Evolutionary conservation across 2,888 invertebrate species (phyloP), one percentile per base, ranked within the genome.

Genomic region (Apotomis turbidana): DNA sequence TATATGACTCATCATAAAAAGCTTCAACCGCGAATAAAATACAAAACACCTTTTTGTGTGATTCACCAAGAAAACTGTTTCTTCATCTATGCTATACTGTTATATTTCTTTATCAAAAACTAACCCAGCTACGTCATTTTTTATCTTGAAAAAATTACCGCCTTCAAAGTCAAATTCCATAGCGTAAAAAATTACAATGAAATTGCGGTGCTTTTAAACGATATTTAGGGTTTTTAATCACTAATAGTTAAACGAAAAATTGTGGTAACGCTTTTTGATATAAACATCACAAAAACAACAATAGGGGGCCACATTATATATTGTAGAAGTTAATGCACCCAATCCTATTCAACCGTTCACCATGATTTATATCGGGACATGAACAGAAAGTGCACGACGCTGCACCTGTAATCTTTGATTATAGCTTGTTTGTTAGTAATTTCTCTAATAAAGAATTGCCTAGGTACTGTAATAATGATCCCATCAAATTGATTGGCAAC

Each of bases 31-130:
- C 54, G 63, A 68, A 59, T 52, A 51, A 62, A 72, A 72, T 72
- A 46, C 38, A 57, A 72, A 71, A 63, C 72, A 63, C 63, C 63
- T 72, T 72, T 72, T 72, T 68, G 68, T 52, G 54, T 72, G 72
- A 72, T 46, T 72, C 72, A 72, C 63, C 51, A 68, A 68, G 61
- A 72, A 72, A 68, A 62, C 68, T 63, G 27, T 54, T 68, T 63
- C 72, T 59, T 68, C 62, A 27, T 68, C 59, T 68, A 63, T 58
- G 55, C 57, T 63, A 72, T 62, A 72, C 71, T 68, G 72, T 68
- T 72, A 72, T 46, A 54, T 62, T 68, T 68, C 71, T 71, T 63
- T 68, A 72, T 72, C 63, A 63, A 72, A 72, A 72, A 62, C 52
- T 51, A 68, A 44, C 58, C 52, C 5, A 58, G 61, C 63, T 36